Base-by-base conservation (phyloP, 2,888 invertebrate species). In the Timema cristinae region DNA sequence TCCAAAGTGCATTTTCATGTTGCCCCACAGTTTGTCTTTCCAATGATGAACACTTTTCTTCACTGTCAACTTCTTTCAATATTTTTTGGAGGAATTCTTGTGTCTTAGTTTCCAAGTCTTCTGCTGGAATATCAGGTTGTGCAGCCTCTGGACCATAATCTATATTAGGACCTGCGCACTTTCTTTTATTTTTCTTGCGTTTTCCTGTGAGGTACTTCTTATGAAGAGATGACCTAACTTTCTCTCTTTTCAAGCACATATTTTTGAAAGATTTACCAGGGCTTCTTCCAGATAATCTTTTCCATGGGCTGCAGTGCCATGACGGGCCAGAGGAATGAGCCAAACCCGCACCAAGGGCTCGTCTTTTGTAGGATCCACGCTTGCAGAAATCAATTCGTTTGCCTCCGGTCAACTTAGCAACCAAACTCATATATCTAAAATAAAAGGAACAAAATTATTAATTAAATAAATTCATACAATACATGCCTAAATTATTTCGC, bases 261-360 rank as follows among this genome's bases (percentile, higher is more conserved):
- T 15, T 59, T 13, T 59, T 59, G 16, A 59, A 59, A 59, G 32
- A 11, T 47, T 63, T 32, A 4, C 63, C 16, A 8, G 63, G 16
- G 59, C 63, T 63, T 47, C 63, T 63, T 63, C 63, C 32, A 63
- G 47, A 47, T 48, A 63, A 11, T 63, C 48, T 32, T 63, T 63
- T 48, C 63, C 32, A 11, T 0, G 32, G 32, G 63, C n/a, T 5
- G 63, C 63, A 63, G 32, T 32, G 4, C 32, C 32, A 32, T 32
- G 32, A 32, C 32, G 32, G 32, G 4, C 32, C 32, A 32, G 32
- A 32, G 32, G 32, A 32, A 32, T 32, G 32, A 32, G 32, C 32
- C 32, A 32, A 32, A 32, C 32, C 32, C 48, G 32, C 63, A 32
- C 47, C 63, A 32, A 63, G 32, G 7, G 48, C 47, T 63, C 63